Evolutionary conservation across 2,113 vertebrate genomes (phyloP).

Genomic region (Vombatus ursinus): DNA sequence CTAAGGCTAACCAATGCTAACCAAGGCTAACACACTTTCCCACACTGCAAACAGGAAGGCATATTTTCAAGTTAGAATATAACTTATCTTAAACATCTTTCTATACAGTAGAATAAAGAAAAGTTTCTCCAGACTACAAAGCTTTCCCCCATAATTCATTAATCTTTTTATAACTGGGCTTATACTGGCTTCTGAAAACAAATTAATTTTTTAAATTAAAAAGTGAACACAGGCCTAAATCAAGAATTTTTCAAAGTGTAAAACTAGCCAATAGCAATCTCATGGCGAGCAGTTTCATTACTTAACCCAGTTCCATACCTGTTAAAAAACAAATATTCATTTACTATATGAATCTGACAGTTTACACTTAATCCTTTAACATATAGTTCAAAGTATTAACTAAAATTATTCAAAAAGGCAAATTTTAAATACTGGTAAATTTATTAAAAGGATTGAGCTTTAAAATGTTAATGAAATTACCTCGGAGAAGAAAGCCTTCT

Average conservation of each 20-base stretch:
- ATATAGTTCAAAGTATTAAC: not conserved
- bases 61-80: not conserved
- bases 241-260: not conserved
- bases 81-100: not conserved
- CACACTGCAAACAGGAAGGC: not conserved
- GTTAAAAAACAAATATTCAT: not conserved
- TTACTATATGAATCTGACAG: not conserved
- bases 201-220: constrained; percentile 24
- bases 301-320: not conserved
- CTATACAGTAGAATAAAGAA: not conserved
- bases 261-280: not conserved
- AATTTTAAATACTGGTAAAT: not conserved
- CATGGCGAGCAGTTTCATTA: not conserved
- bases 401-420: not conserved
- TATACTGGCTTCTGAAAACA: not conserved
- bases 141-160: not conserved
- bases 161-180: not conserved
- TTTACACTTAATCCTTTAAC: not conserved
- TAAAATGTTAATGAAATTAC: constrained; percentile 75
- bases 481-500: constrained; percentile 92
- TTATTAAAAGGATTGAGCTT: not conserved
- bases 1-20: not conserved
- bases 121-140: not conserved
- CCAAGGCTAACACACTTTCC: not conserved
- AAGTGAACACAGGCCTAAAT: constrained; percentile 10